phyloP scores from a whole-genome alignment of 2,888 invertebrate species.

The Apamea sordens region DNA sequence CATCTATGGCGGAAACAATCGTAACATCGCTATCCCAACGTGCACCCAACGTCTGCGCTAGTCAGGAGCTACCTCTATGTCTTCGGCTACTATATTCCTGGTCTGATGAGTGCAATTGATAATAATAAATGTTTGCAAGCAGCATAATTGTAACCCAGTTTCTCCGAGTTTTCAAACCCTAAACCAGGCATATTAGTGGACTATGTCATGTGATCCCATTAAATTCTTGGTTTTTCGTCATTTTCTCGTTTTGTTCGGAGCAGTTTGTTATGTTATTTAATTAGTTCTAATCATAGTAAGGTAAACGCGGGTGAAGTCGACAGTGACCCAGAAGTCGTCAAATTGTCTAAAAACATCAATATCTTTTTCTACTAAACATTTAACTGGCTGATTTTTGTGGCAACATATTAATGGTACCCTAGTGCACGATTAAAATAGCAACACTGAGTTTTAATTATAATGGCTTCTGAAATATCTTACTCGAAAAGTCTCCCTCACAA shows the following conservation, averaged over 20 bases:
- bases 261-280: neutral
- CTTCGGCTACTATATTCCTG: neutral
- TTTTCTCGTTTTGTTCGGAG: neutral
- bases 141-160: neutral
- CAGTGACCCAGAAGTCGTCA: no score
- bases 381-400: no score
- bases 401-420: no score
- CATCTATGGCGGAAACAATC: no score
- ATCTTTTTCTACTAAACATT: no score
- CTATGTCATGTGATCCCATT: neutral
- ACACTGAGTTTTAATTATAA: no score
- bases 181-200: neutral
- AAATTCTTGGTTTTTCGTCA: neutral
- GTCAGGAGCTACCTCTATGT: neutral
- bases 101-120: neutral
- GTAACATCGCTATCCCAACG: neutral
- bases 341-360: no score
- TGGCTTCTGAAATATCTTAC: no score
- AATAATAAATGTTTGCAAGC: neutral
- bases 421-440: no score
- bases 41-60: neutral
- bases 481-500: no score
- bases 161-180: neutral
- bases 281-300: neutral
- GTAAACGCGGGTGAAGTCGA: no score